Conservation (phyloP, 92 coral and sea anemone species). For the Palythoa heliodiscus region DNA sequence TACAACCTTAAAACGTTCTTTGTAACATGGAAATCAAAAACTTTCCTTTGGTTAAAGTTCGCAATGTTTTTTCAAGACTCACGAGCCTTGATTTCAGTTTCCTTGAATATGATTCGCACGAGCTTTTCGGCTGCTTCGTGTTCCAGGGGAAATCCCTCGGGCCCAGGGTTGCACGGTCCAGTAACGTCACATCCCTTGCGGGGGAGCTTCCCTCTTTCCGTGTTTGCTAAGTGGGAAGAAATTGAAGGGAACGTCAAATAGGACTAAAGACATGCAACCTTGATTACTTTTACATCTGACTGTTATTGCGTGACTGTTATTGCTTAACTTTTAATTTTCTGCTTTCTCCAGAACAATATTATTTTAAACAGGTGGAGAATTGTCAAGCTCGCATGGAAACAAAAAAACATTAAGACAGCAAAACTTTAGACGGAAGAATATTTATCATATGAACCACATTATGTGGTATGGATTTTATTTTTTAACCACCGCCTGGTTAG, state of each 20-base stretch:
- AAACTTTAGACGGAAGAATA: too few relatives aligned
- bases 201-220: constrained; percentile 37
- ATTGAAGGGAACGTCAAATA: too few relatives aligned
- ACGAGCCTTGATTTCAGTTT: constrained; percentile 23
- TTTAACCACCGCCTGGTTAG: too few relatives aligned
- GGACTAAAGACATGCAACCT: not conserved
- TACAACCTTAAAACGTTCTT: not conserved
- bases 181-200: constrained; percentile 37
- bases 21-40: not conserved
- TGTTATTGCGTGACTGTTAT: too few relatives aligned
- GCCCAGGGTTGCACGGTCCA: constrained; percentile 31
- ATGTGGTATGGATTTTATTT: too few relatives aligned
- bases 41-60: not conserved
- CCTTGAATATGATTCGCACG: constrained; percentile 41
- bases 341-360: too few relatives aligned
- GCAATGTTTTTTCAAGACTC: not conserved
- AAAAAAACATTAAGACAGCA: too few relatives aligned
- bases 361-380: too few relatives aligned
- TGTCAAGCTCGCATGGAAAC: too few relatives aligned
- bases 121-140: constrained; percentile 33
- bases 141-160: constrained; percentile 28
- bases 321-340: too few relatives aligned
- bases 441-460: too few relatives aligned
- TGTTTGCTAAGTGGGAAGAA: constrained; percentile 11
- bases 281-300: too few relatives aligned